Evolutionary conservation across 2,113 vertebrate genomes (phyloP).

Genomic region (Piprites chloris): DNA sequence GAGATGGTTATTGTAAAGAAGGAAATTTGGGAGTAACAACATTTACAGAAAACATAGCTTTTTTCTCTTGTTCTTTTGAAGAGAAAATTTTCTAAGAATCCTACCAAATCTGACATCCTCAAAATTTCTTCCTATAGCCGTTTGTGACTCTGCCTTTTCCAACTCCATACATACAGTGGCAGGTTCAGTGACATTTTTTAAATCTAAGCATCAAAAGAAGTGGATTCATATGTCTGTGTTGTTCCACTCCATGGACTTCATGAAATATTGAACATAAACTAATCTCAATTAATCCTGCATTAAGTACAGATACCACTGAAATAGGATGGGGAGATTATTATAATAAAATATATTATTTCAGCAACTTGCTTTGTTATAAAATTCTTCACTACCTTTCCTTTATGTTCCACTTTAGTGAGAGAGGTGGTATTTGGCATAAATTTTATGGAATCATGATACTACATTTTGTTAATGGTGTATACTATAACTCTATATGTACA

Average conservation of each 20-base stretch:
- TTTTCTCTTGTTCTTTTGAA: background rate
- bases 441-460: background rate
- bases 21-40: background rate
- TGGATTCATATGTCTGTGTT: background rate
- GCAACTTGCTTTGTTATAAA: background rate
- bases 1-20: background rate
- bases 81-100: background rate
- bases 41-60: background rate
- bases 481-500: background rate
- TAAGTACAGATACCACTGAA: background rate
- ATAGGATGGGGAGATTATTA: background rate
- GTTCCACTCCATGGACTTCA: background rate
- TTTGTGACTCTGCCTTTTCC: background rate
- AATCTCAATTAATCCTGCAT: background rate
- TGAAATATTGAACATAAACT: background rate
- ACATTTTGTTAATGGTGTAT: background rate
- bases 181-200: background rate
- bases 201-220: background rate
- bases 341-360: background rate
- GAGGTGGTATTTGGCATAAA: background rate
- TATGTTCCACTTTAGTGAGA: background rate
- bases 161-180: background rate
- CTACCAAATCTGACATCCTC: background rate
- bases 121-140: background rate
- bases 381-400: background rate